Conservation (phyloP, 2,797 vertebrate species). For the Hydrophis major region DNA sequence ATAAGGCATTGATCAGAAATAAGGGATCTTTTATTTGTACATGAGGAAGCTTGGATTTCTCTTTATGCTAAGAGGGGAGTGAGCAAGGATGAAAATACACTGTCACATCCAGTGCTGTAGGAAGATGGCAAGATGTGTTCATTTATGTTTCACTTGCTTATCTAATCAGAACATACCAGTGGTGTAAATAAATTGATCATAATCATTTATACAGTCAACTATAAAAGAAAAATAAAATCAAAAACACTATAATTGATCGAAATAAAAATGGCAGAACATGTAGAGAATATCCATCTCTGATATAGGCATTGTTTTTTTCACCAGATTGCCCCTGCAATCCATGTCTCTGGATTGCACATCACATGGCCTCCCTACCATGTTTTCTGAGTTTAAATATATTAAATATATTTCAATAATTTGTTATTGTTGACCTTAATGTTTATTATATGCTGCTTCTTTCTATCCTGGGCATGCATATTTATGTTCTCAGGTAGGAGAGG, state of each 20-base stretch:
- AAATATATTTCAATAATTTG: neutral
- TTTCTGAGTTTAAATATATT: neutral
- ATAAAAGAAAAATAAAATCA: neutral
- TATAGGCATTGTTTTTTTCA: neutral
- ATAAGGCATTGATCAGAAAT: neutral
- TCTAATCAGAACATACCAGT: neutral
- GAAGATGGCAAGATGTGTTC: neutral
- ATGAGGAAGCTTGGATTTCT: neutral
- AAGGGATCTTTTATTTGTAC: neutral
- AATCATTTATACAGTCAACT: neutral
- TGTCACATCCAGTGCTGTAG: neutral
- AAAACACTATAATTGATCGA: neutral
- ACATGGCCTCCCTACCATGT: neutral
- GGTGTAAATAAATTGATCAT: neutral
- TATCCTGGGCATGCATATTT: neutral
- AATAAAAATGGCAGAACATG: neutral
- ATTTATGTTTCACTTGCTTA: neutral
- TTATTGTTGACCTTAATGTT: neutral
- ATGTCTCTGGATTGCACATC: neutral
- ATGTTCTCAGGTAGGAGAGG: neutral
- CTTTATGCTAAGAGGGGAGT: neutral
- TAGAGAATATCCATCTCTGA: neutral
- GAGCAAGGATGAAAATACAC: neutral
- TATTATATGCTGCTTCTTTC: neutral
- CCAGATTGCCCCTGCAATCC: neutral